Base-by-base conservation (phyloP, 2,888 invertebrate species). In the Laspeyria flexula region DNA sequence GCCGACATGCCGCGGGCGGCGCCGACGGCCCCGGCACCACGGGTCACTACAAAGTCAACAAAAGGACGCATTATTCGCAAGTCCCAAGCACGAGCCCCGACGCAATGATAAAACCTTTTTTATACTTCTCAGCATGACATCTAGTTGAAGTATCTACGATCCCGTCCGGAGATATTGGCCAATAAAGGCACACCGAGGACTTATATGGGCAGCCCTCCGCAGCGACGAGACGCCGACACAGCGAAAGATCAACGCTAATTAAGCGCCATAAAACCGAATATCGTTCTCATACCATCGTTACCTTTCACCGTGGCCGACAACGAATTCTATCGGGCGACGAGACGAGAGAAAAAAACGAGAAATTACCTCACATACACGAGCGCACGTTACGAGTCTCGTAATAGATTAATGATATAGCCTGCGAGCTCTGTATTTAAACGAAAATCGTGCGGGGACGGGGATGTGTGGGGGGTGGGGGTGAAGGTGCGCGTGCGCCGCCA, bases 391-490 rank as follows among this genome's bases (percentile, higher is more conserved):
- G 79, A 75, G 73, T 74, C 69, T 65, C 72, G 85, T 90, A 90
- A 91, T 91, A 91, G 90, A 90, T 91, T 90, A 91, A 91, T 90
- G 90, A 90, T 90, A 89, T 82, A 81, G 88, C 82, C 81, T 82
- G 82, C 77, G 75, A 83, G 81, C 79, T 81, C 83, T 84, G 86
- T 81, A 77, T 85, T 85, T 85, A 83, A 86, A 84, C 78, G 81
- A 79, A 71, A 74, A 74, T 72, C 72, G 71, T 76, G 74, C 76
- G 73, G 75, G 77, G 64, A 59, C 55, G 59, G 71, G 60, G 60
- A 43, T 47, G 65, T 57, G 71, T 53, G 69, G 65, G 78, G 74
- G 73, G 64, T 71, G 77, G 63, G 71, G n/a, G n/a, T n/a, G n/a
- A n/a, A n/a, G n/a, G 78, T 75, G 78, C 78, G 78, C 71, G 71